Percentiles rank a stretch among this genome's conserved stretches.
Evolutionary conservation across 2,888 invertebrate genomes (phyloP).

Genomic region (Sesia apiformis): DNA sequence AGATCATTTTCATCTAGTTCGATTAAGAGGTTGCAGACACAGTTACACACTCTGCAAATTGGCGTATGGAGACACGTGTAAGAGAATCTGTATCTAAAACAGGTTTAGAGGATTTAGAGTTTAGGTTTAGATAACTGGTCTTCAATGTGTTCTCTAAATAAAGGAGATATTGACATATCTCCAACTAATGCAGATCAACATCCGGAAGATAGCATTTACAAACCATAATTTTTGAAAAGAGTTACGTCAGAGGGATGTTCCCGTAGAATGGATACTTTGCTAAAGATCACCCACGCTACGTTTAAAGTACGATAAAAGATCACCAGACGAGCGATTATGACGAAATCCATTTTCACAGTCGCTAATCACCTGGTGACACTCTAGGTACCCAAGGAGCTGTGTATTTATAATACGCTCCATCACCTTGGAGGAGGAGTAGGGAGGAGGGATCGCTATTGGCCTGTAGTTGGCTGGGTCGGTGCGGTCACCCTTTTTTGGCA

Average conservation of each 20-base stretch:
- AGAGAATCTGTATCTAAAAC: conserved; percentile 90
- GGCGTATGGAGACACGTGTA: conserved; percentile 93
- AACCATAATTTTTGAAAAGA: conserved; percentile 87
- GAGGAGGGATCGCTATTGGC: too few species aligned
- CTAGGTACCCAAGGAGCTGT: too few species aligned
- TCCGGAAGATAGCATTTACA: conserved; percentile 91
- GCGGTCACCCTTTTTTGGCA: too few species aligned
- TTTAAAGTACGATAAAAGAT: too few species aligned
- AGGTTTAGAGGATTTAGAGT: conserved; percentile 89
- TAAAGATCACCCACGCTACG: conserved; percentile 25
- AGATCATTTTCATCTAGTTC: conserved; percentile 86
- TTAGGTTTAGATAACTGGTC: conserved; percentile 93
- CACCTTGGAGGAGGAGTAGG: too few species aligned
- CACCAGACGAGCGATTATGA: too few species aligned
- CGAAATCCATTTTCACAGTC: conserved; percentile 24
- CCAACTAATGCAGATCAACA: conserved; percentile 73
- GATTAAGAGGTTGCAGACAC: conserved; percentile 87
- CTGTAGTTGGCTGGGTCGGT: too few species aligned
- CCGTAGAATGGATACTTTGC: conserved; percentile 70
- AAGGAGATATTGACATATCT: conserved; percentile 83
- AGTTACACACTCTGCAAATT: conserved; percentile 91
- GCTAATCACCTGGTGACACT: too few species aligned
- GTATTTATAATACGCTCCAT: too few species aligned
- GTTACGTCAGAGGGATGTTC: conserved; percentile 88
- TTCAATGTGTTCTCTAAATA: conserved; percentile 91